Percentiles rank a stretch among this genome's conserved stretches.
Conservation (phyloP, 1,140 invertebrate species). For the Drosophila watanabei region DNA sequence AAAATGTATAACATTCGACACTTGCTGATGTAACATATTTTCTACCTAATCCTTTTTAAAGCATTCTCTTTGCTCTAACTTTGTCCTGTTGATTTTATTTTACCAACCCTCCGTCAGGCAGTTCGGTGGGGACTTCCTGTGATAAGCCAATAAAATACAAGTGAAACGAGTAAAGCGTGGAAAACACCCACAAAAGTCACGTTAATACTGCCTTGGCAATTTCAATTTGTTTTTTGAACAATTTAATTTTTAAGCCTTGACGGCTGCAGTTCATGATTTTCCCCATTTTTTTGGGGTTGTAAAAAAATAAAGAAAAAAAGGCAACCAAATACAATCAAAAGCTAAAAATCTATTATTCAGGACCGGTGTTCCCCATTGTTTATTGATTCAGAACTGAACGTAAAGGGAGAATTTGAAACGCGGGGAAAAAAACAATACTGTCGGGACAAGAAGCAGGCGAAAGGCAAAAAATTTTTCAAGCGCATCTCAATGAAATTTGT, state of each 20-base stretch:
- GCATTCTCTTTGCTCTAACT: constrained; percentile 15
- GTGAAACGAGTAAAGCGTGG: constrained; percentile 38
- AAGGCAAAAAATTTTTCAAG: constrained; percentile 28
- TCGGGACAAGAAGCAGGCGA: constrained; percentile 13
- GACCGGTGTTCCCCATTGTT: constrained; percentile 54
- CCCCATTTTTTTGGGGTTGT: constrained; percentile 36
- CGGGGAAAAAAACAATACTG: constrained; percentile 45
- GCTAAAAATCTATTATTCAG: constrained; percentile 81
- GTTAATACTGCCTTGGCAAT: constrained; percentile 57
- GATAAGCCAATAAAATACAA: constrained; percentile 43
- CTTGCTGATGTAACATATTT: not conserved
- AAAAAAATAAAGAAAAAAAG: constrained; percentile 49
- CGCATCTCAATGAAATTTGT: constrained; percentile 40
- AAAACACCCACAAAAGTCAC: constrained; percentile 56
- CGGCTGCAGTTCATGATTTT: constrained; percentile 34
- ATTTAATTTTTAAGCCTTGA: constrained; percentile 60
- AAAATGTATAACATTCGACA: constrained; percentile 20
- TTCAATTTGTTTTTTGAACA: constrained; percentile 69
- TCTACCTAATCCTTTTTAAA: constrained; percentile 1
- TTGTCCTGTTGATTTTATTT: constrained; percentile 6
- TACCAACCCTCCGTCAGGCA: constrained; percentile 13
- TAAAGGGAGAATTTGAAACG: constrained; percentile 31
- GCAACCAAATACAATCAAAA: constrained; percentile 73
- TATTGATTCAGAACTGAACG: constrained; percentile 56
- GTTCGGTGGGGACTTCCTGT: constrained; percentile 21